Base-by-base conservation (phyloP, 1,140 invertebrate genomes). In the Metaphire vulgaris region DNA sequence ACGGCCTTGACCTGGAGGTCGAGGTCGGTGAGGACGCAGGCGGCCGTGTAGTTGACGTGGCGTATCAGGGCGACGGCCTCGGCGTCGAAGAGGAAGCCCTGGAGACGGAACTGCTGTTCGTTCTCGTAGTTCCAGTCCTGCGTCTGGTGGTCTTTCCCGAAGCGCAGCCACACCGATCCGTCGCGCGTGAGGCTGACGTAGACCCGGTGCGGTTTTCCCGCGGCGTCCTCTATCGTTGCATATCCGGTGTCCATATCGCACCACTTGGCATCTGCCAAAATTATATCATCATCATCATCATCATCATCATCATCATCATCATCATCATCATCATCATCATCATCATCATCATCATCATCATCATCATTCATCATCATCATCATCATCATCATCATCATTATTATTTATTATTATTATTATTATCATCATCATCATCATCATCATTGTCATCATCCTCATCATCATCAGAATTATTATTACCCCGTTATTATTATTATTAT, bases 171-270 rank as follows among this genome's bases (percentile, higher is more conserved):
- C n/a, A 78, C 68, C 12, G 67, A 26, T 26, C 77, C 77, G 34
- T 75, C 77, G 15, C 74, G 30, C 14, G 77, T 75, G 41, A 41
- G 30, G 32, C 77, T 78, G 74, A 78, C 67, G 73, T 75, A 78
- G 33, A 72, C 74, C 16, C 26, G 34, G 77, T 75, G 77, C 30
- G 30, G 29, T 14, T 34, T 21, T 1, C 77, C 77, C 29, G 31
- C 28, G n/a, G 30, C 21, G 30, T 78, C 77, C 28, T 32, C 70
- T 26, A 78, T 33, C 1, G 66, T 74, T 21, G 64, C 70, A 65
- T 78, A 74, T 30, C 77, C 77, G 14, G 77, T 78, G 33, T 78
- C 74, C 32, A 75, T 33, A 32, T 56, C 66, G 41, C 77, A 78
- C 77, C 77, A 78, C 31, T 75, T 65, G n/a, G 64, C 33, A 56